These are phyloP conservation scores for Pasiphila rectangulata DNA, from an alignment of 2,888 invertebrate genomes.

Conservation along the genomic window DNA sequence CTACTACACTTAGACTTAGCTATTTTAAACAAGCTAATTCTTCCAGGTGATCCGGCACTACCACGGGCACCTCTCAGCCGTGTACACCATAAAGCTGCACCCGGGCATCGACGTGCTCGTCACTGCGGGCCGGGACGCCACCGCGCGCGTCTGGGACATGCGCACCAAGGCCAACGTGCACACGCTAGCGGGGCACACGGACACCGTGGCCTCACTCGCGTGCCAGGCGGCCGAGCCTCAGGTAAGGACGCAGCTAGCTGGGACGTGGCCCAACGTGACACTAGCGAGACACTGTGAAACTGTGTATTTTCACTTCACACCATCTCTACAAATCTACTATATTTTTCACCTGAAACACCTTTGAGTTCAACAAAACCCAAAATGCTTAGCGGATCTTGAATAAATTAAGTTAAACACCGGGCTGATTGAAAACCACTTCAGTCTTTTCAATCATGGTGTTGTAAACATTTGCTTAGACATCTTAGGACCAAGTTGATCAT, in stretches of 20 bases:
- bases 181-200: slow-evolving; percentile 96
- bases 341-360: no score
- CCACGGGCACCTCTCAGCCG: slow-evolving; percentile 98
- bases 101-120: slow-evolving; percentile 97
- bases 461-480: no score
- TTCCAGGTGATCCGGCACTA: slow-evolving; percentile 95
- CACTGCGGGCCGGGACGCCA: slow-evolving; percentile 96
- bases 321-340: no score
- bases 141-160: slow-evolving; percentile 99
- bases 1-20: slow-evolving; percentile 9
- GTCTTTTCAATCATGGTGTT: no score
- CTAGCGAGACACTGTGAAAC: no score
- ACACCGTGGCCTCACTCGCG: slow-evolving; percentile 96
- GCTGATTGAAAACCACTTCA: no score
- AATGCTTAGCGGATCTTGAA: no score
- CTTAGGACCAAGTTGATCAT: no score
- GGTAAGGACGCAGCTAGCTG: slow-evolving; percentile 56
- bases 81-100: slow-evolving; percentile 95
- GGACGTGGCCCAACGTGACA: background rate
- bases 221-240: slow-evolving; percentile 97
- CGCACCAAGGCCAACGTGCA: slow-evolving; percentile 99
- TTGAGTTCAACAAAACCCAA: no score
- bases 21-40: background rate
- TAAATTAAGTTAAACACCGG: no score
- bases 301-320: no score